Evolutionary conservation across 2,888 invertebrate species (phyloP).

Genomic region (Aleiodes leptofemur): DNA sequence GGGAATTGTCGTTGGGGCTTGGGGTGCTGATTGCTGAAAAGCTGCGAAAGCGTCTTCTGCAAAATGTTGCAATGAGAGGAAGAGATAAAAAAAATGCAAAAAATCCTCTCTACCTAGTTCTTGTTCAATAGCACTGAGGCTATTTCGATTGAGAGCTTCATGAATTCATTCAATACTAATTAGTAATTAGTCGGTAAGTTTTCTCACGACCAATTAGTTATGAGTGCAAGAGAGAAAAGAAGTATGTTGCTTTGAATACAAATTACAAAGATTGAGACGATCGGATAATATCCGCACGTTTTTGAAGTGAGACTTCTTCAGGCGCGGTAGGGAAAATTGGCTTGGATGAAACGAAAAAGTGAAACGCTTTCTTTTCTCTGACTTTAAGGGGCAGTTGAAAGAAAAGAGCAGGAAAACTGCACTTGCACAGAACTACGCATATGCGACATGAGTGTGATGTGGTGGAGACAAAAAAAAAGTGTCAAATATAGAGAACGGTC

Average conservation of each 20-base stretch:
- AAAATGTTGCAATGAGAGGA: slow-evolving; percentile 36
- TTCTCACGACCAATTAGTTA: slow-evolving; percentile 3
- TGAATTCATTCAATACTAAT: slow-evolving; percentile 8
- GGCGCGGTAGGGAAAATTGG: no score
- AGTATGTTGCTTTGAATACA: neutral
- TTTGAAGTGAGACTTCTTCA: no score
- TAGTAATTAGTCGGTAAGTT: neutral
- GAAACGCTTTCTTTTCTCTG: no score
- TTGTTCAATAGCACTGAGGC: neutral
- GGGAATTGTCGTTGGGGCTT: slow-evolving; percentile 52
- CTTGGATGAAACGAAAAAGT: no score
- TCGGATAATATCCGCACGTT: neutral
- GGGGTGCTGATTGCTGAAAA: slow-evolving; percentile 40
- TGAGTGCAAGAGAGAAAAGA: neutral
- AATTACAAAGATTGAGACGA: neutral
- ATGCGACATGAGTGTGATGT: no score
- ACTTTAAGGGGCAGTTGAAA: no score
- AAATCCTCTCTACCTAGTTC: slow-evolving; percentile 46
- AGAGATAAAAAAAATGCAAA: slow-evolving; percentile 30
- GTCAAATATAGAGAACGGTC: no score
- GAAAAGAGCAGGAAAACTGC: no score
- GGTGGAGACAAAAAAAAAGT: no score
- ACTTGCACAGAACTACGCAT: no score
- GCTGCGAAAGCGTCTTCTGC: slow-evolving; percentile 15
- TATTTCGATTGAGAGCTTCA: slow-evolving; percentile 5